Evolutionary conservation across 2,888 invertebrate species (phyloP).

Genomic region (Megalurothrips usitatus): DNA sequence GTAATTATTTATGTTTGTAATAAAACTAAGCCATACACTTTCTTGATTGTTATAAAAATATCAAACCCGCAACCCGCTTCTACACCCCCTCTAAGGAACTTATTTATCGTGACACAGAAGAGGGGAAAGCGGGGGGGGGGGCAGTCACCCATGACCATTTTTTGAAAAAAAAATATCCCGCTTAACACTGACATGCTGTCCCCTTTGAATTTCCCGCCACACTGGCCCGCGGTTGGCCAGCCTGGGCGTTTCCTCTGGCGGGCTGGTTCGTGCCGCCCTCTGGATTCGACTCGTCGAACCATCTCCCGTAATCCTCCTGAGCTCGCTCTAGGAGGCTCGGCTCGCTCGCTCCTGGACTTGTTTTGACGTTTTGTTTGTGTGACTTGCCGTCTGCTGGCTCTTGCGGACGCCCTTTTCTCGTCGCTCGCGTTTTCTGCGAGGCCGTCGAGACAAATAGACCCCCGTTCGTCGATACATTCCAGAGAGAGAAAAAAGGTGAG

Average conservation of each 20-base stretch:
- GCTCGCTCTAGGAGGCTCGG: background rate
- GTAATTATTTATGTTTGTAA: background rate
- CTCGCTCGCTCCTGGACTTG: background rate
- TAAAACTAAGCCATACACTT: no score
- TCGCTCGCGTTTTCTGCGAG: background rate
- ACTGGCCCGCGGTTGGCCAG: no score
- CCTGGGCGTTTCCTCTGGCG: background rate
- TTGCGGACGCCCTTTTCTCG: background rate
- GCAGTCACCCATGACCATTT: no score
- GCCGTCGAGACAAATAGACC: background rate
- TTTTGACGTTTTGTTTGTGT: conserved; percentile 22
- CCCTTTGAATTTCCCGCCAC: no score
- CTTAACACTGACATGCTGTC: no score
- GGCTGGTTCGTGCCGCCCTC: background rate
- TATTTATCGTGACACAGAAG: no score
- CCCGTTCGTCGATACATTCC: background rate
- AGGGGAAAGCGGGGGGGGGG: no score
- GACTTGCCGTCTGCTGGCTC: background rate
- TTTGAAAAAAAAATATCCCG: no score
- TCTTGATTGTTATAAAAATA: no score
- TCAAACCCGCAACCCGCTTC: no score
- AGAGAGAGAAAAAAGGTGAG: background rate
- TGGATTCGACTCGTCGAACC: background rate
- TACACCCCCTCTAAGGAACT: no score
- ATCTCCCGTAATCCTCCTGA: background rate